phyloP scores from a whole-genome alignment of 2,797 vertebrate genomes.

The Lagodon rhomboides region DNA sequence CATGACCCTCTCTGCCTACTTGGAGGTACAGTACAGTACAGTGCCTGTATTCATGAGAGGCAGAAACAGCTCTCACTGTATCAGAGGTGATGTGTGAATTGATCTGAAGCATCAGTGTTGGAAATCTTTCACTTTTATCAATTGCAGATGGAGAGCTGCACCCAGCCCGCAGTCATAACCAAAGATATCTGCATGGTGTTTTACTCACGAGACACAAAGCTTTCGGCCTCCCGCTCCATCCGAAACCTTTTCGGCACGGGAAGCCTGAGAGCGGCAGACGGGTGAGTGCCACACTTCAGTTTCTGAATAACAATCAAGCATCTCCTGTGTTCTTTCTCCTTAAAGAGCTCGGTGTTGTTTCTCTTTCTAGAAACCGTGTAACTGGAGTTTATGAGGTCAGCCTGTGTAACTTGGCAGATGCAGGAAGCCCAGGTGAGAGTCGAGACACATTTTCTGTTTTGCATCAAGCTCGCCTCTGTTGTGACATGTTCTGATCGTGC shows the following conservation, averaged over 20 bases:
- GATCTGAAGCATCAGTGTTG: slow-evolving; percentile 5
- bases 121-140: slow-evolving; percentile 40
- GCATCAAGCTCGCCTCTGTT: neutral
- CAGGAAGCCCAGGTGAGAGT: slow-evolving; percentile 93
- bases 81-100: slow-evolving; percentile 37
- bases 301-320: neutral
- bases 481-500: slow-evolving; percentile 18
- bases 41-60: slow-evolving; percentile 18
- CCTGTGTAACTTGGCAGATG: slow-evolving; percentile 92
- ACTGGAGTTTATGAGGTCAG: slow-evolving; percentile 97
- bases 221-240: slow-evolving; percentile 94
- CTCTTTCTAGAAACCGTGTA: slow-evolving; percentile 90
- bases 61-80: slow-evolving; percentile 9
- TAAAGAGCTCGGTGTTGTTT: neutral
- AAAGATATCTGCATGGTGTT: slow-evolving; percentile 99
- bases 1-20: slow-evolving; percentile 97
- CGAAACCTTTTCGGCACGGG: slow-evolving; percentile 95
- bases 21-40: slow-evolving; percentile 88
- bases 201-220: slow-evolving; percentile 95
- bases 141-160: slow-evolving; percentile 95
- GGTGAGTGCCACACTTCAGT: slow-evolving; percentile 80
- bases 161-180: slow-evolving; percentile 94
- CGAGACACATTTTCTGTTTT: neutral
- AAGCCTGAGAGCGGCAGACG: slow-evolving; percentile 91
- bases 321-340: neutral